Conservation (phyloP, 2,797 vertebrate species). For the Anguilla pacifica region DNA sequence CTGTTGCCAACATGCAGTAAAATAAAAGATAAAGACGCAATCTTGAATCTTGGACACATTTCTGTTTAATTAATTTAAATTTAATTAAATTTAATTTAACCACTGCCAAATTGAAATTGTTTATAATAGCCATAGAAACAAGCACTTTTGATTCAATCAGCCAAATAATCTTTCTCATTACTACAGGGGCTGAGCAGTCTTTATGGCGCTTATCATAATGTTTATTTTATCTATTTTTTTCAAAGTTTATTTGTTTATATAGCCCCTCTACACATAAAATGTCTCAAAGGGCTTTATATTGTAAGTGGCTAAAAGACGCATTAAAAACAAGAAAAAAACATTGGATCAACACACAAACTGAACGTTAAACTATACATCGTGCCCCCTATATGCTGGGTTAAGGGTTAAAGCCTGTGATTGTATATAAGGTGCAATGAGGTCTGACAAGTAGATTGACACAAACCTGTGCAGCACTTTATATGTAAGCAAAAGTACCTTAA, state of each 20-base stretch:
- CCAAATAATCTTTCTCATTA: conserved; percentile 51
- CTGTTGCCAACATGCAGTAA: not conserved
- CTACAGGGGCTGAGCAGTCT: conserved; percentile 40
- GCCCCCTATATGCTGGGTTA: too few relatives aligned
- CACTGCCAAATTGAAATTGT: conserved; percentile 10
- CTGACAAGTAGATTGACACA: not conserved
- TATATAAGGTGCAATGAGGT: not conserved
- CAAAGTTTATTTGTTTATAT: not conserved
- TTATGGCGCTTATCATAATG: conserved; percentile 40
- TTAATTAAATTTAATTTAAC: not conserved
- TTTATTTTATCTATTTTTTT: conserved; percentile 26
- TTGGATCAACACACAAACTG: not conserved
- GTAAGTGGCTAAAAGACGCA: not conserved
- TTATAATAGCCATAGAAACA: conserved; percentile 39
- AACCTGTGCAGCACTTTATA: not conserved
- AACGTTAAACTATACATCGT: too few relatives aligned
- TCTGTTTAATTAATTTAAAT: not conserved
- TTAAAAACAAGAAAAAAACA: not conserved
- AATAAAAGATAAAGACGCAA: not conserved
- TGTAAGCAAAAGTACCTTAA: not conserved
- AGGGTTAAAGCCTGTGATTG: not conserved
- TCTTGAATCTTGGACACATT: not conserved
- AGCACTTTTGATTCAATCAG: conserved; percentile 49
- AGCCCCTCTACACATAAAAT: not conserved
- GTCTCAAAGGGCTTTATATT: not conserved